A percentile compares a stretch with the other conserved stretches of the same genome.
These are phyloP conservation scores for Myotis daubentonii DNA, from an alignment of 2,797 vertebrate genomes.

Conservation along the genomic window DNA sequence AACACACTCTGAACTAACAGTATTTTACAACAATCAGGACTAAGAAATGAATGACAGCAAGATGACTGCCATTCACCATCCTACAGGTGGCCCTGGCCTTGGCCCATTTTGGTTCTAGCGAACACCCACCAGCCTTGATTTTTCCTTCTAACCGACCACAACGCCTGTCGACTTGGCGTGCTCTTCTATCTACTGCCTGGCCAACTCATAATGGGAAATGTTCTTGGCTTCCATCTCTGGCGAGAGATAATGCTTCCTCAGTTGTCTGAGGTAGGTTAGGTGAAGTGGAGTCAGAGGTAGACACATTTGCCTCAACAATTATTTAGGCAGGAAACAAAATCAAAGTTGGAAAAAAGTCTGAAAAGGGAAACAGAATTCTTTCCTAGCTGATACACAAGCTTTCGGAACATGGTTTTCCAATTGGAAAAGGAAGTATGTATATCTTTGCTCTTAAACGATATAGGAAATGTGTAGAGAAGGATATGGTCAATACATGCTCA, in stretches of 20 bases:
- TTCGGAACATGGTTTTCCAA: constrained; percentile 1
- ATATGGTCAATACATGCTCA: not conserved
- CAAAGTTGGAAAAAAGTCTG: not conserved
- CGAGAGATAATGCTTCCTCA: not conserved
- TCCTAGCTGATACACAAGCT: not conserved
- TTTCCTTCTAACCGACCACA: constrained; percentile 22
- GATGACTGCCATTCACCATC: constrained; percentile 63
- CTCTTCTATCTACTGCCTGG: constrained; percentile 16
- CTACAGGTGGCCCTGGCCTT: constrained; percentile 57
- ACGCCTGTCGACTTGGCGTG: constrained; percentile 29
- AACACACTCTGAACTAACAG: constrained; percentile 76
- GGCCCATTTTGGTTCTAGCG: constrained; percentile 21
- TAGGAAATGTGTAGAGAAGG: not conserved
- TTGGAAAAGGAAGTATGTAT: not conserved
- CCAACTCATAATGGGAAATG: constrained; percentile 19
- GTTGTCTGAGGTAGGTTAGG: not conserved
- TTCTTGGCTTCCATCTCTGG: not conserved
- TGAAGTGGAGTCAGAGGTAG: not conserved
- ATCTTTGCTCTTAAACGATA: not conserved
- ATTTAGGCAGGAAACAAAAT: constrained; percentile 16
- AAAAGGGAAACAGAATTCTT: not conserved
- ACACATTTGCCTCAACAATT: not conserved
- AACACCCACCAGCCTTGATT: constrained; percentile 58
- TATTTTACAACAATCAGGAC: constrained; percentile 71
- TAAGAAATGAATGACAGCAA: constrained; percentile 65